A percentile compares a stretch with the other conserved stretches of the same genome.
These are phyloP conservation scores for Corythucha ciliata DNA, from an alignment of 2,888 invertebrate genomes.

Conservation along the genomic window DNA sequence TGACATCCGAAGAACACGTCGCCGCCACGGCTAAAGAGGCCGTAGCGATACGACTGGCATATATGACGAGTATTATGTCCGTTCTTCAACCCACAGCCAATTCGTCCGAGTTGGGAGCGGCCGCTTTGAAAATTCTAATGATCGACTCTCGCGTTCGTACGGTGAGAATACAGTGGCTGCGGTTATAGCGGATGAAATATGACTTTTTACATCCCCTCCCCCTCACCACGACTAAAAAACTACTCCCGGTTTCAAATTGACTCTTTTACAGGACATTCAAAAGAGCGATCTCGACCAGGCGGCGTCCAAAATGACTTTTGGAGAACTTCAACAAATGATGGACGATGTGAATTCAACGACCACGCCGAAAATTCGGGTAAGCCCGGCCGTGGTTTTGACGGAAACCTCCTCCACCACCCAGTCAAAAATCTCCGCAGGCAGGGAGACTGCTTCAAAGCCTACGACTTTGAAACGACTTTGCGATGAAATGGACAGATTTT, in stretches of 20 bases:
- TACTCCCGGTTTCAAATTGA: no score
- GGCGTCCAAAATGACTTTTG: slow-evolving; percentile 29
- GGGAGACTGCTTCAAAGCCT: no score
- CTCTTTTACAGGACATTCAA: slow-evolving; percentile 28
- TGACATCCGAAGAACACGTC: slow-evolving; percentile 19
- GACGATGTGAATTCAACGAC: slow-evolving; percentile 30
- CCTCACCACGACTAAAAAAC: no score
- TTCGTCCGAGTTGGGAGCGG: slow-evolving; percentile 24
- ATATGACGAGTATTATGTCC: slow-evolving; percentile 33
- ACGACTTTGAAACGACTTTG: no score
- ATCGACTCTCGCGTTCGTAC: slow-evolving; percentile 33
- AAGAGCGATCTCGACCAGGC: slow-evolving; percentile 20
- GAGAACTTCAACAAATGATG: slow-evolving; percentile 33
- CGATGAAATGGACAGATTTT: no score
- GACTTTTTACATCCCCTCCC: no score
- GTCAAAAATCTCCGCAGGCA: no score
- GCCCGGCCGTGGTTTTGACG: no score
- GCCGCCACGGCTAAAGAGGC: slow-evolving; percentile 24
- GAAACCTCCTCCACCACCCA: no score
- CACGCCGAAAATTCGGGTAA: slow-evolving; percentile 27
- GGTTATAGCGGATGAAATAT: no score
- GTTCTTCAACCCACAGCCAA: slow-evolving; percentile 28
- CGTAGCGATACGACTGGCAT: slow-evolving; percentile 29
- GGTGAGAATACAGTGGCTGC: no score
- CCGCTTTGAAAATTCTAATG: slow-evolving; percentile 33